Evolutionary conservation across 2,113 vertebrate species (phyloP).

Genomic region (Romanogobio albipinnatus): DNA sequence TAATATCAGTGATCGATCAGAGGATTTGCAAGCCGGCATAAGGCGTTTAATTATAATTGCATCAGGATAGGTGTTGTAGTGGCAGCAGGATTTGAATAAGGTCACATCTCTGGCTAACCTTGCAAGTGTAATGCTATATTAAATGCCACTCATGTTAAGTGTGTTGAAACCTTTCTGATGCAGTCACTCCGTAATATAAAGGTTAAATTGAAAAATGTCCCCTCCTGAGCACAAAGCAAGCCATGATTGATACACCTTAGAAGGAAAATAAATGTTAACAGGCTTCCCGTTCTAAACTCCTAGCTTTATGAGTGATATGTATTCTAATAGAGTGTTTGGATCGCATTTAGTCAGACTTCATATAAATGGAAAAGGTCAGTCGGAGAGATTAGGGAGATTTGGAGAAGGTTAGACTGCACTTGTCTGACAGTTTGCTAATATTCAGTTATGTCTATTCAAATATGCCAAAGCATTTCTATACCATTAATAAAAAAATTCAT

Average conservation of each 20-base stretch:
- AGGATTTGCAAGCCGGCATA: conserved; percentile 95
- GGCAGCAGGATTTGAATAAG: conserved; percentile 93
- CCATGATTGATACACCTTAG: conserved; percentile 93
- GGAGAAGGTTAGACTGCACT: conserved; percentile 46
- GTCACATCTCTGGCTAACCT: conserved; percentile 91
- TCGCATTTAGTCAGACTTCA: conserved; percentile 73
- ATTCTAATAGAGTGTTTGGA: conserved; percentile 68
- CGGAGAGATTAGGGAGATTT: conserved; percentile 64
- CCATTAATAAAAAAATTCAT: conserved; percentile 4
- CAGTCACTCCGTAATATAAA: conserved; percentile 82
- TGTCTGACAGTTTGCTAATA: conserved; percentile 58
- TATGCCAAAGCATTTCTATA: conserved; percentile 27
- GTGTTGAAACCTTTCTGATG: conserved; percentile 83
- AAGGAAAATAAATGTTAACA: conserved; percentile 81
- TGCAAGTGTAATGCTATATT: conserved; percentile 92
- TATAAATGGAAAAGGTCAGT: conserved; percentile 75
- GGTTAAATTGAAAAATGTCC: conserved; percentile 95
- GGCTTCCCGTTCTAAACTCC: conserved; percentile 62
- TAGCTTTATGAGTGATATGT: conserved; percentile 62
- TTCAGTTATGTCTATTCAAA: conserved; percentile 42
- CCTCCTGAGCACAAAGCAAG: conserved; percentile 74
- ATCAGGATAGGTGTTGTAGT: conserved; percentile 73
- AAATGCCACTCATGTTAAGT: conserved; percentile 98
- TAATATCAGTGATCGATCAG: conserved; percentile 93
- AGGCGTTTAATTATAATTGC: conserved; percentile 97